Conservation (phyloP, 2,888 invertebrate genomes). For the Rhagium mordax region DNA sequence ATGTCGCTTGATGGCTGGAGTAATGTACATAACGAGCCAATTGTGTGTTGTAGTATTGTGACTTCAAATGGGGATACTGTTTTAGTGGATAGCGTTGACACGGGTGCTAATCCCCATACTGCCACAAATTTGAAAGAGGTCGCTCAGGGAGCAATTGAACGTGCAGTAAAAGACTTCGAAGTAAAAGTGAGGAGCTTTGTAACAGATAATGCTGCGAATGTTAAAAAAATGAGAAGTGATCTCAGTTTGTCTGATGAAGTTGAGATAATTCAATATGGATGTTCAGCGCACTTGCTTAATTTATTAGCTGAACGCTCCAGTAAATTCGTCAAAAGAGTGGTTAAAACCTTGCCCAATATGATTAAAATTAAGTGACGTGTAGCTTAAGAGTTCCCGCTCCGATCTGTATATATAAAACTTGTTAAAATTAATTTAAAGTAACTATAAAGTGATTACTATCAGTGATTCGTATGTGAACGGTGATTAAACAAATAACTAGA, state of each 20-base stretch:
- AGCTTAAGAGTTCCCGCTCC: too few relatives aligned
- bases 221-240: neutral
- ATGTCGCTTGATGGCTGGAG: constrained; percentile 29
- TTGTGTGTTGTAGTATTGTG: neutral
- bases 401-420: too few relatives aligned
- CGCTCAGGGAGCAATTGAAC: neutral
- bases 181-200: neutral
- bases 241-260: neutral
- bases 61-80: neutral
- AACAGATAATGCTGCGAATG: neutral
- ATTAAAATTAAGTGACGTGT: too few relatives aligned
- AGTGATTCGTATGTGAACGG: too few relatives aligned
- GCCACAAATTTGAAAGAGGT: neutral
- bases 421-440: too few relatives aligned
- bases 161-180: neutral
- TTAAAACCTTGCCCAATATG: too few relatives aligned
- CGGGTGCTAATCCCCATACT: neutral
- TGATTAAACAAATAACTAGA: too few relatives aligned
- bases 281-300: neutral
- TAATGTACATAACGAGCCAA: neutral
- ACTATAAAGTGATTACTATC: too few relatives aligned
- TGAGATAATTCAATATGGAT: neutral
- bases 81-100: neutral
- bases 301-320: too few relatives aligned
- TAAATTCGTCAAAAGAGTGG: too few relatives aligned